Conservation (phyloP, 2,888 invertebrate genomes). For the Tetheella fluctuosa region DNA sequence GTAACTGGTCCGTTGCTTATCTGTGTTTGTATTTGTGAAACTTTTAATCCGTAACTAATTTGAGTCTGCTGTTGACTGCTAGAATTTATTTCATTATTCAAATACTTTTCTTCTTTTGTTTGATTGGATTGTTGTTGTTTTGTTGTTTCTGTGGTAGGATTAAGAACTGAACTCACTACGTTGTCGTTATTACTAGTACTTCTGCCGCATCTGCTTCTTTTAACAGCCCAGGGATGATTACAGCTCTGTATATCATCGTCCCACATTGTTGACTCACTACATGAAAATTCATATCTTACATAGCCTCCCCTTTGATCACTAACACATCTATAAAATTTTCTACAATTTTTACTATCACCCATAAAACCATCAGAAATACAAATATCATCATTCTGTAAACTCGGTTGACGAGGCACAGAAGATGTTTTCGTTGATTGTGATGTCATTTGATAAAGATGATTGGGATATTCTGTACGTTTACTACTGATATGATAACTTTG, state of each 20-base stretch:
- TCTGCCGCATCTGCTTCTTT: slow-evolving; percentile 65
- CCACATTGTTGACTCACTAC: slow-evolving; percentile 91
- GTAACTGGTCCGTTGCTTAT: slow-evolving; percentile 46
- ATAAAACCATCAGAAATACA: slow-evolving; percentile 89
- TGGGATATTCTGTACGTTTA: not conserved
- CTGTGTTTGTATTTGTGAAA: slow-evolving; percentile 60
- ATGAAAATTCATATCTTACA: slow-evolving; percentile 88
- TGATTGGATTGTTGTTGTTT: slow-evolving; percentile 41
- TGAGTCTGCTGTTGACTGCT: slow-evolving; percentile 53
- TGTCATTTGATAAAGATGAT: not conserved
- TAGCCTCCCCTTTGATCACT: slow-evolving; percentile 85
- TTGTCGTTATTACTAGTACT: slow-evolving; percentile 32
- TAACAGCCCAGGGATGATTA: slow-evolving; percentile 87
- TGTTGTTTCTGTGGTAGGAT: slow-evolving; percentile 14
- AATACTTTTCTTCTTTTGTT: slow-evolving; percentile 45
- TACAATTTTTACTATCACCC: slow-evolving; percentile 88
- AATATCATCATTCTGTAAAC: slow-evolving; percentile 39
- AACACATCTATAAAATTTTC: slow-evolving; percentile 92
- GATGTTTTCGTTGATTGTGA: slow-evolving; percentile 14
- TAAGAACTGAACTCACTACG: not conserved
- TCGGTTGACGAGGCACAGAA: slow-evolving; percentile 18
- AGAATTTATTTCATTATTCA: slow-evolving; percentile 45
- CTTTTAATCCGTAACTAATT: slow-evolving; percentile 44
- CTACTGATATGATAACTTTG: not conserved
- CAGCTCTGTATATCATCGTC: slow-evolving; percentile 88